Evolutionary conservation across 1,140 invertebrate genomes (phyloP).

Genomic region (Nomia melanderi): DNA sequence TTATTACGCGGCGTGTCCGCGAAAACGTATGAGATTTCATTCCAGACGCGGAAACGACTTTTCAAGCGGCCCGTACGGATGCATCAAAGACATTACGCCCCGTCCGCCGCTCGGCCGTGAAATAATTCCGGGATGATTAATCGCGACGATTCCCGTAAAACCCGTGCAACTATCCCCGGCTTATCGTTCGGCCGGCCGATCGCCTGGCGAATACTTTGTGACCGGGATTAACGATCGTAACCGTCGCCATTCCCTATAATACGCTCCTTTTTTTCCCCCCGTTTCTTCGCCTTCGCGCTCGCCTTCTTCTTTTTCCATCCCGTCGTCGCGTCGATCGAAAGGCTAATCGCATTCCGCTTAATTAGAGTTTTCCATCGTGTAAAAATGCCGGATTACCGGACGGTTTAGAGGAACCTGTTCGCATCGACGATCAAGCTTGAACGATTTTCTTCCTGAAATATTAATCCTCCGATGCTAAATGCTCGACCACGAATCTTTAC

Average conservation of each 20-base stretch:
- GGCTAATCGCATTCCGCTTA: conserved; percentile 26
- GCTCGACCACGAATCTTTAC: too few relatives aligned
- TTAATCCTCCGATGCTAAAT: too few relatives aligned
- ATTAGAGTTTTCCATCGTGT: conserved; percentile 28
- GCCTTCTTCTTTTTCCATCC: neutral
- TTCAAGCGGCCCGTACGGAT: neutral
- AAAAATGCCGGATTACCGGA: neutral
- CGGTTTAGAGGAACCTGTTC: neutral
- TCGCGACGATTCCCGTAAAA: conserved; percentile 5
- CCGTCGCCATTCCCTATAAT: neutral
- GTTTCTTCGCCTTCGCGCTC: too few relatives aligned
- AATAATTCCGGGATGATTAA: conserved; percentile 11
- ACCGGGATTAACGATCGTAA: conserved; percentile 14
- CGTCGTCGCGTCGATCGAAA: neutral
- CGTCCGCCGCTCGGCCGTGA: neutral
- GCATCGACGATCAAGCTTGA: neutral
- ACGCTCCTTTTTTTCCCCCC: too few relatives aligned
- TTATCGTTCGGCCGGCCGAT: conserved; percentile 25
- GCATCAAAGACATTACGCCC: conserved; percentile 1
- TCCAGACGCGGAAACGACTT: conserved; percentile 33
- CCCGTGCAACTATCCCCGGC: neutral
- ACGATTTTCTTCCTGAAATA: too few relatives aligned
- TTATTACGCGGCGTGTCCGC: conserved; percentile 35
- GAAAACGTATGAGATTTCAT: conserved; percentile 37
- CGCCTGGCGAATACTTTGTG: neutral